Evolutionary conservation across 2,888 invertebrate species (phyloP).

Genomic region (Stenichneumon culpator): DNA sequence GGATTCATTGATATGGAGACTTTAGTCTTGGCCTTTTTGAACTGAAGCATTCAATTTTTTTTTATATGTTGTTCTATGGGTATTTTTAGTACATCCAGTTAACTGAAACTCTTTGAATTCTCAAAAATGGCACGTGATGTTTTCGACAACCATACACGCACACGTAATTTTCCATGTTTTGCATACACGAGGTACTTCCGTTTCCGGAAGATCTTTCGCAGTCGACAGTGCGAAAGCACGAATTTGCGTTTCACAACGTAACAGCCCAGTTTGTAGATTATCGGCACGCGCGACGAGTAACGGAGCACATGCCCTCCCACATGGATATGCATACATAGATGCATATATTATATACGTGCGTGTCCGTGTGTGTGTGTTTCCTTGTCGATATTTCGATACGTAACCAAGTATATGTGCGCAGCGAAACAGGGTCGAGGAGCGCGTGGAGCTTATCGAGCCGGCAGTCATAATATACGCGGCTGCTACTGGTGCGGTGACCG

Average conservation of each 20-base stretch:
- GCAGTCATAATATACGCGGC: slow-evolving; percentile 66
- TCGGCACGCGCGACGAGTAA: slow-evolving; percentile 58
- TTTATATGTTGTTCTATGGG: background rate
- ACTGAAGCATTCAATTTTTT: background rate
- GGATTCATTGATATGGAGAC: background rate
- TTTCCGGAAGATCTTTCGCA: slow-evolving; percentile 8
- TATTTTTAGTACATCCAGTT: background rate
- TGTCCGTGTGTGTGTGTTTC: too few relatives aligned
- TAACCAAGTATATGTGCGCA: background rate
- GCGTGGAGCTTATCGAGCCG: slow-evolving; percentile 58
- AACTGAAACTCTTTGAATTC: background rate
- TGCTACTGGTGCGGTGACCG: slow-evolving; percentile 68
- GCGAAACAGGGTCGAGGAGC: slow-evolving; percentile 9
- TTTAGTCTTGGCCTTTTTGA: background rate
- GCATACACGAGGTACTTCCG: slow-evolving; percentile 4
- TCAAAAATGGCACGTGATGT: background rate
- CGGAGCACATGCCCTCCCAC: slow-evolving; percentile 18
- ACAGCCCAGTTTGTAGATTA: slow-evolving; percentile 37
- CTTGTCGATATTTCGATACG: background rate
- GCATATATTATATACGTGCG: background rate
- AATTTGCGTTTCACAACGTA: slow-evolving; percentile 12
- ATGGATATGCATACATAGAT: slow-evolving; percentile 14
- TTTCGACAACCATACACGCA: background rate
- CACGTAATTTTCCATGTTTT: background rate
- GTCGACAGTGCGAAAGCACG: slow-evolving; percentile 7